Conservation (phyloP, 2,113 vertebrate genomes). For the Phrynosoma blainvillii region DNA sequence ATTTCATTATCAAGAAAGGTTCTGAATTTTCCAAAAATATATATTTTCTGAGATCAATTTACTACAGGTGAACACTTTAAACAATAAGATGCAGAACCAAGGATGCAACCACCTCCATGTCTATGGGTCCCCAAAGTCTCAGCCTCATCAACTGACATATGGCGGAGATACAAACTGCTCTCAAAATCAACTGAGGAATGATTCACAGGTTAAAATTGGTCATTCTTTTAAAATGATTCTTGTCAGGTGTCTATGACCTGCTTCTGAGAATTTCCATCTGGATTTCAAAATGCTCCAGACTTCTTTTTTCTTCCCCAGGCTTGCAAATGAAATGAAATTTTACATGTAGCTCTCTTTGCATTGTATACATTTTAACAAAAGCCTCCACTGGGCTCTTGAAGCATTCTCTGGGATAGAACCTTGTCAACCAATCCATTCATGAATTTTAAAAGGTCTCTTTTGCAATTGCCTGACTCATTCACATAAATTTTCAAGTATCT, state of each 20-base stretch:
- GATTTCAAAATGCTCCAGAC: not conserved
- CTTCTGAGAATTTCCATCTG: not conserved
- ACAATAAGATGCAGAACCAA: not conserved
- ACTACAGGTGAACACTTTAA: not conserved
- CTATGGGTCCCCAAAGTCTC: rapidly evolving
- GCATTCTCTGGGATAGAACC: not conserved
- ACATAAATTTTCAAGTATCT: not conserved
- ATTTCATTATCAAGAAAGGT: not conserved
- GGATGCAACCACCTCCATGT: not conserved
- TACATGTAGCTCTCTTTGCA: not conserved
- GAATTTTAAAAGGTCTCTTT: conserved; percentile 26
- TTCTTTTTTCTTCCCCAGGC: not conserved
- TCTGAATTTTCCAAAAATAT: not conserved
- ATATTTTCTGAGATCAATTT: not conserved
- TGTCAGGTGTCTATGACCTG: not conserved
- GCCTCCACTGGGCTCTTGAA: not conserved
- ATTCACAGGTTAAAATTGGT: not conserved
- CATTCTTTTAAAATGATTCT: not conserved
- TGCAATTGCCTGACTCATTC: not conserved
- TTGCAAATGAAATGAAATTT: conserved; percentile 28
- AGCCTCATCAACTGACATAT: not conserved
- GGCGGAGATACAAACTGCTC: not conserved
- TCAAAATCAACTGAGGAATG: not conserved
- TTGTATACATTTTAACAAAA: not conserved
- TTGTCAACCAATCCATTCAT: not conserved